Percentiles rank a stretch among this genome's conserved stretches.
Evolutionary conservation across 2,797 vertebrate species (phyloP).

Genomic region (Labroides dimidiatus): DNA sequence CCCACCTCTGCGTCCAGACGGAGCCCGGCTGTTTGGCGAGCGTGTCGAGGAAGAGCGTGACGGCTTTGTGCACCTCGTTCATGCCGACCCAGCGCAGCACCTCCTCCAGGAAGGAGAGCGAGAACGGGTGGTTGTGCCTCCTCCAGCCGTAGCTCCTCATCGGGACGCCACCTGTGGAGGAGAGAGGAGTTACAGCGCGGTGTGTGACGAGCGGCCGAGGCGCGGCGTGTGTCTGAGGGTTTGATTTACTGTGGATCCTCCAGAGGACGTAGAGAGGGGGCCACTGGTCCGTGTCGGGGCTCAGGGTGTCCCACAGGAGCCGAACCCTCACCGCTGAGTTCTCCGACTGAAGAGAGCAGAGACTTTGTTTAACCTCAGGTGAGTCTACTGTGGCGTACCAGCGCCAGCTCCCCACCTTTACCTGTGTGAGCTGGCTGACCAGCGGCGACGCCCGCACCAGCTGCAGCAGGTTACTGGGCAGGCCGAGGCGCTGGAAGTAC

Average conservation of each 20-base stretch:
- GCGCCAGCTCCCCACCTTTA: conserved; percentile 17
- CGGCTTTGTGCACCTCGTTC: conserved; percentile 93
- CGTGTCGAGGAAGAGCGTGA: conserved; percentile 88
- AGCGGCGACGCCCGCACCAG: conserved; percentile 86
- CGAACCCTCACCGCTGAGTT: conserved; percentile 79
- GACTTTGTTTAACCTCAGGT: too few relatives aligned
- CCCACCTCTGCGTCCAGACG: conserved; percentile 80
- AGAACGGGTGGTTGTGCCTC: conserved; percentile 85
- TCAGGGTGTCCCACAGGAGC: conserved; percentile 92
- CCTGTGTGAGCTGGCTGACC: conserved; percentile 77
- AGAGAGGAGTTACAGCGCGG: too few relatives aligned
- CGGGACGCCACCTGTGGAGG: conserved; percentile 78
- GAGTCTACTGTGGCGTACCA: too few relatives aligned
- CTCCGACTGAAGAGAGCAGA: conserved; percentile 71
- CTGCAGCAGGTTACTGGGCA: conserved; percentile 89
- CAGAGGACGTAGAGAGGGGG: conserved; percentile 93
- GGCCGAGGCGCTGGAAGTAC: conserved; percentile 91
- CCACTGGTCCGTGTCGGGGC: conserved; percentile 87
- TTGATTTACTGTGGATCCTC: conserved; percentile 92
- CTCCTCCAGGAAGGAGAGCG: conserved; percentile 88
- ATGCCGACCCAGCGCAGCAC: conserved; percentile 90
- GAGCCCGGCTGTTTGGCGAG: conserved; percentile 76
- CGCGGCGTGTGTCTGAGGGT: background rate
- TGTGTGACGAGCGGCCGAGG: too few relatives aligned
- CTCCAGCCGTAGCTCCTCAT: conserved; percentile 81